Conservation (phyloP, 2,797 vertebrate species). For the Rhinella marina region DNA sequence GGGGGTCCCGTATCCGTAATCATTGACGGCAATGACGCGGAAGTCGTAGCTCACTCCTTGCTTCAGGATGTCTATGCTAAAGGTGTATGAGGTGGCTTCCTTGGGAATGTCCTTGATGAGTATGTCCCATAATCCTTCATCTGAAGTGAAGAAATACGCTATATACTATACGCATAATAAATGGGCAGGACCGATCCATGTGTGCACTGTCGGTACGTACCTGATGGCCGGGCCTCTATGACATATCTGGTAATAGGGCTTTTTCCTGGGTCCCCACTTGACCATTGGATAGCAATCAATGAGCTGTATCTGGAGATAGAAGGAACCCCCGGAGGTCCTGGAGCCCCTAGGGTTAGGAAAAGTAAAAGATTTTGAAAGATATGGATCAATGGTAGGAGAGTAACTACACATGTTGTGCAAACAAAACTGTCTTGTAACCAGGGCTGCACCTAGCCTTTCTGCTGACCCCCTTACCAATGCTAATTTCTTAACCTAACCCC, state of each 20-base stretch:
- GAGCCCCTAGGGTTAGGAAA: conserved; percentile 80
- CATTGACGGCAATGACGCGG: conserved; percentile 93
- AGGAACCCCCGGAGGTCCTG: conserved; percentile 90
- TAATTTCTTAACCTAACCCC: too few relatives aligned
- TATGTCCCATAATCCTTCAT: conserved; percentile 97
- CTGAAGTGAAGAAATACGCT: conserved; percentile 69
- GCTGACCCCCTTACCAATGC: too few relatives aligned
- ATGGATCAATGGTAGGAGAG: not conserved
- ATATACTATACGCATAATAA: not conserved
- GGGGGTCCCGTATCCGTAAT: conserved; percentile 93
- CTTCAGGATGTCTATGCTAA: conserved; percentile 94
- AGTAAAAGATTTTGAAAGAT: not conserved
- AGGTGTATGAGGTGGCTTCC: conserved; percentile 95
- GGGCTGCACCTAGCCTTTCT: too few relatives aligned
- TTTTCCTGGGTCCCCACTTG: conserved; percentile 89
- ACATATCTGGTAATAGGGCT: conserved; percentile 94
- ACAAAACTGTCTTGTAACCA: too few relatives aligned
- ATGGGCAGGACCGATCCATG: not conserved
- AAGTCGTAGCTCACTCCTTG: conserved; percentile 97
- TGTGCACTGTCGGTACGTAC: conserved; percentile 70
- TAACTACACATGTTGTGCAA: too few relatives aligned
- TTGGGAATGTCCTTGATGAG: conserved; percentile 97
- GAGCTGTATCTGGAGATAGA: conserved; percentile 92
- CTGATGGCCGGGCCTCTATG: conserved; percentile 95
- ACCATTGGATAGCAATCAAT: conserved; percentile 94